Percentiles rank a stretch among this genome's conserved stretches.
Evolutionary conservation across 2,888 invertebrate species (phyloP).

Genomic region (Diachrysia chrysitis): DNA sequence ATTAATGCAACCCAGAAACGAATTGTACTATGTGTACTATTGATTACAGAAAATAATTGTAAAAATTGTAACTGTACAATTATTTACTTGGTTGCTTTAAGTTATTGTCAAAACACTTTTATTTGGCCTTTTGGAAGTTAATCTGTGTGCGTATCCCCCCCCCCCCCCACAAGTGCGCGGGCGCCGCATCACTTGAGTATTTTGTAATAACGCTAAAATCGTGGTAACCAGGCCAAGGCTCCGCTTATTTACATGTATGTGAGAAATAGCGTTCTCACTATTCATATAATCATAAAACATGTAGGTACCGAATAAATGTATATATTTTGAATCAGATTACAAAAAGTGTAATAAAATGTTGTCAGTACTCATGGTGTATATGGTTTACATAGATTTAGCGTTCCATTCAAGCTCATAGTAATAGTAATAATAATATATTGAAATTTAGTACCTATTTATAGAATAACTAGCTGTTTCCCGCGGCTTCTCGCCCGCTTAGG

Average conservation of each 20-base stretch:
- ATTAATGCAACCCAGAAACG: no score
- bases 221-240: constrained; percentile 88
- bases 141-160: constrained; percentile 46
- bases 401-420: constrained; percentile 1
- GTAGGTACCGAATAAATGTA: constrained; percentile 41
- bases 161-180: constrained; percentile 59
- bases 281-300: constrained; percentile 56
- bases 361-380: constrained; percentile 11
- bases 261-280: constrained; percentile 83
- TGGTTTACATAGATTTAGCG: constrained; percentile 19
- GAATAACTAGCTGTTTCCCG: no score
- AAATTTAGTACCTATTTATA: not conserved
- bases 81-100: no score
- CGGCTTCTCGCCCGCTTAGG: no score
- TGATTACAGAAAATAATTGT: no score
- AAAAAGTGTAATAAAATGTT: constrained; percentile 19
- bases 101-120: constrained; percentile 13
- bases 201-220: constrained; percentile 88
- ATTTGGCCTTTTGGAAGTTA: constrained; percentile 23
- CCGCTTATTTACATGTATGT: constrained; percentile 86
- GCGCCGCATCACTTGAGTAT: constrained; percentile 80
- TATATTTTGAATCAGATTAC: constrained; percentile 39
- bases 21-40: no score
- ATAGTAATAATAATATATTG: not conserved
- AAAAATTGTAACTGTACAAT: no score